These are phyloP conservation scores for Brachypalpus laphriformis DNA, from an alignment of 2,888 invertebrate genomes.

Conservation along the genomic window DNA sequence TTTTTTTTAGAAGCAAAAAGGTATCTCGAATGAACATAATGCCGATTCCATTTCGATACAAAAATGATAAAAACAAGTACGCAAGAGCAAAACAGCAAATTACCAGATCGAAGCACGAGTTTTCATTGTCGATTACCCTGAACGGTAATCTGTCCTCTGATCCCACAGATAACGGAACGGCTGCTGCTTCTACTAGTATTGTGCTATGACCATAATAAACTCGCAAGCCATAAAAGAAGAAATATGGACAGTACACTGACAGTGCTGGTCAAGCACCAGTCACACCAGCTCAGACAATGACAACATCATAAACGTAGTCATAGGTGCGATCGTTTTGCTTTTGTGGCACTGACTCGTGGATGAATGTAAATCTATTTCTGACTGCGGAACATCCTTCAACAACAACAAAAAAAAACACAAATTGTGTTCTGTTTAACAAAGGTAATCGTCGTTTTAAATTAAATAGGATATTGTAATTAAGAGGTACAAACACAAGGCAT, in stretches of 20 bases:
- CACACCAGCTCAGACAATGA: not conserved
- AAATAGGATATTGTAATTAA: not conserved
- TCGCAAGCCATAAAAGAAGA: not conserved
- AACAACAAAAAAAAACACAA: conserved; percentile 20
- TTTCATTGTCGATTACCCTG: conserved; percentile 5
- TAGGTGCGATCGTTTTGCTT: conserved; percentile 40
- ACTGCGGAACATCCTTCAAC: conserved; percentile 56
- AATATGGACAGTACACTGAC: not conserved
- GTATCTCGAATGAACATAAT: too few relatives aligned
- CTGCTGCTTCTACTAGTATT: not conserved
- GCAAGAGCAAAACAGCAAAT: not conserved
- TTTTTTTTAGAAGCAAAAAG: too few relatives aligned
- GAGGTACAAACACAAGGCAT: not conserved
- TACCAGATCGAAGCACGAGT: not conserved
- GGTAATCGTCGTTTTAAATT: conserved; percentile 27
- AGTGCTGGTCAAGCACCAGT: not conserved
- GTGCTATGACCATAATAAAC: not conserved
- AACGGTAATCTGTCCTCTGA: conserved; percentile 12
- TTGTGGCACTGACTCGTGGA: conserved; percentile 22
- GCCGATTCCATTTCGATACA: too few relatives aligned
- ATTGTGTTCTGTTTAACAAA: conserved; percentile 31
- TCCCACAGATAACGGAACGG: not conserved
- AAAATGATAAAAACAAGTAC: not conserved
- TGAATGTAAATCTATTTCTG: conserved; percentile 50
- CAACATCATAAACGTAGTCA: conserved; percentile 34